Evolutionary conservation across 2,797 vertebrate species (phyloP).

Genomic region (Pelodytes ibericus): DNA sequence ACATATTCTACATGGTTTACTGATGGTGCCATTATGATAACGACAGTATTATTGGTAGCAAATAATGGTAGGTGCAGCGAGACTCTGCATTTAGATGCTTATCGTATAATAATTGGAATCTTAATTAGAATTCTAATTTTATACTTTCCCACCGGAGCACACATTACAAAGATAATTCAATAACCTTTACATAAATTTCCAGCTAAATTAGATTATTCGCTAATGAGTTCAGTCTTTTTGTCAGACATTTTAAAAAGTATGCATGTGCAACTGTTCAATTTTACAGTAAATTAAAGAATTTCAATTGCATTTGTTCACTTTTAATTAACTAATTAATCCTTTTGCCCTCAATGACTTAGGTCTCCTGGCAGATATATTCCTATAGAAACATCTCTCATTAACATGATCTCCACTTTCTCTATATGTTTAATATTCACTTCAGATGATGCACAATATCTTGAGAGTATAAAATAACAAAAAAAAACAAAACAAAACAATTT

Average conservation of each 20-base stretch:
- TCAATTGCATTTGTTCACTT: background rate
- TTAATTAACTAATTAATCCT: background rate
- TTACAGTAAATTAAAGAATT: background rate
- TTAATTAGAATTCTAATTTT: background rate
- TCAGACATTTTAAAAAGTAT: background rate
- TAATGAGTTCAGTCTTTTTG: background rate
- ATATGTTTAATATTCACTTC: too few species aligned
- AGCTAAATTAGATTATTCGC: background rate
- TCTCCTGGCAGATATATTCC: too few species aligned
- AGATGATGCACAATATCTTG: too few species aligned
- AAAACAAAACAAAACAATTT: too few species aligned
- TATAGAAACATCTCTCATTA: too few species aligned
- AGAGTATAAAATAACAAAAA: too few species aligned
- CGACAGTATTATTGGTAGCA: background rate
- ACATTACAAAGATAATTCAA: background rate
- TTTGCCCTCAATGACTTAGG: background rate
- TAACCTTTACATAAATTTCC: background rate
- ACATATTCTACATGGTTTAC: too few species aligned
- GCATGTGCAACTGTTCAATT: background rate
- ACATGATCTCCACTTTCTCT: too few species aligned
- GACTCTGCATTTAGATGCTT: background rate
- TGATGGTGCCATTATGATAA: background rate
- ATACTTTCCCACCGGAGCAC: background rate
- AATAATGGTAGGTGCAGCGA: background rate
- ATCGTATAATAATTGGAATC: background rate